These are phyloP conservation scores for Erebia aethiops DNA, from an alignment of 2,888 invertebrate species.

Conservation along the genomic window DNA sequence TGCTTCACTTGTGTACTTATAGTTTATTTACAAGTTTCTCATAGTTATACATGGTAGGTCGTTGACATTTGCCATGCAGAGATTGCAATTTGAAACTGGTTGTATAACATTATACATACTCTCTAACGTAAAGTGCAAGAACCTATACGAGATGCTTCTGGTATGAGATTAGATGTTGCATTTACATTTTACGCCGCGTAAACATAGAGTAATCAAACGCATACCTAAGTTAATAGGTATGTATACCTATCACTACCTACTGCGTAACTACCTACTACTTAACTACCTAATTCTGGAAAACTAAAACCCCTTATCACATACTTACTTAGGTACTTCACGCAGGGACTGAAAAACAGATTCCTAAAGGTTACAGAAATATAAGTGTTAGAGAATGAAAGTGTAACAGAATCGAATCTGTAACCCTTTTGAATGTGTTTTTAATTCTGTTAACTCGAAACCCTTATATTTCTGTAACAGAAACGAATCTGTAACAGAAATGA, in stretches of 20 bases:
- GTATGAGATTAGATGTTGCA: constrained; percentile 9
- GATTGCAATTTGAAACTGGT: constrained; percentile 40
- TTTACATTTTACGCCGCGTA: background rate
- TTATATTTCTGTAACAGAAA: no score
- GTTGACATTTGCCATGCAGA: constrained; percentile 36
- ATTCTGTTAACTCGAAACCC: no score
- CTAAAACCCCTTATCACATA: background rate
- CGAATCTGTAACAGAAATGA: no score
- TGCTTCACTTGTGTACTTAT: constrained; percentile 16
- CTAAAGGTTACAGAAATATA: no score
- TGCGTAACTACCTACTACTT: background rate
- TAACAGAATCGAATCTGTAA: no score
- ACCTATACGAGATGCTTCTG: constrained; percentile 7
- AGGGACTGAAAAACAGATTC: no score
- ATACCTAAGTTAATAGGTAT: background rate
- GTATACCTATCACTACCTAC: no score
- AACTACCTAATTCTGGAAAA: background rate
- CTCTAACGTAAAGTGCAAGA: constrained; percentile 8
- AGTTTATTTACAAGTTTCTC: constrained; percentile 35
- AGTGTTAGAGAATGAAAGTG: no score
- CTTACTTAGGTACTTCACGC: background rate
- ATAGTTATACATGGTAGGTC: constrained; percentile 35
- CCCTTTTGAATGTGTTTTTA: no score
- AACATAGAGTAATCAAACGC: background rate
- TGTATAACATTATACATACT: constrained; percentile 22